These are phyloP conservation scores for Tinea trinotella DNA, from an alignment of 2,888 invertebrate genomes.

Conservation along the genomic window DNA sequence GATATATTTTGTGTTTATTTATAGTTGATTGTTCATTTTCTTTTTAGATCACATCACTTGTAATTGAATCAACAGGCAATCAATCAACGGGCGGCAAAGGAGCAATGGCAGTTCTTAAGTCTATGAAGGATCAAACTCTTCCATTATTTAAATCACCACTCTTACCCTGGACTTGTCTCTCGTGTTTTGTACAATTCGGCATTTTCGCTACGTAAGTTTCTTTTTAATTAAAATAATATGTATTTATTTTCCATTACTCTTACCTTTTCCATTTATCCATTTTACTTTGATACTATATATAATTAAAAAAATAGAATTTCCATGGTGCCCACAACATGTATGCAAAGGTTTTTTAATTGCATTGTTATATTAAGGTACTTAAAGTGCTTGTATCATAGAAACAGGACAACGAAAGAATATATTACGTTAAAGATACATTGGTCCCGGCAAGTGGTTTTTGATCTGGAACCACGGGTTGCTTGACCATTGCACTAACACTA, in stretches of 20 bases:
- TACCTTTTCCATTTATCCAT: too few species aligned
- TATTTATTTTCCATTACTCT: neutral
- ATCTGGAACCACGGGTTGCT: too few species aligned
- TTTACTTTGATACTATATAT: too few species aligned
- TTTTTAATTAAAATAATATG: neutral
- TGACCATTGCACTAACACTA: too few species aligned
- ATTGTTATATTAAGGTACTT: too few species aligned
- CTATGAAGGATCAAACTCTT: constrained; percentile 70
- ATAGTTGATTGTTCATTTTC: neutral
- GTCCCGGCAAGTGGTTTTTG: too few species aligned
- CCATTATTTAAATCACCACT: constrained; percentile 70
- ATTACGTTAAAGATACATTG: too few species aligned
- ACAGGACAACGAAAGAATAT: too few species aligned
- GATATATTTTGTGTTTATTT: constrained; percentile 32
- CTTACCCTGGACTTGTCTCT: constrained; percentile 66
- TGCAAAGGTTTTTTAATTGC: too few species aligned
- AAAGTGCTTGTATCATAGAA: too few species aligned
- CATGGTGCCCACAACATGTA: too few species aligned
- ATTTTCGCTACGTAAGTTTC: constrained; percentile 78
- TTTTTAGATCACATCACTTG: constrained; percentile 41
- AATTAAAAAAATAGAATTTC: too few species aligned
- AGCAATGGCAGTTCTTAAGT: constrained; percentile 45
- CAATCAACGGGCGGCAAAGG: constrained; percentile 33
- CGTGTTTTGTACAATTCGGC: constrained; percentile 75
- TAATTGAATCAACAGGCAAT: constrained; percentile 32